Base-by-base conservation (phyloP, 2,797 vertebrate genomes). In the Schizothorax lantsangensis region DNA sequence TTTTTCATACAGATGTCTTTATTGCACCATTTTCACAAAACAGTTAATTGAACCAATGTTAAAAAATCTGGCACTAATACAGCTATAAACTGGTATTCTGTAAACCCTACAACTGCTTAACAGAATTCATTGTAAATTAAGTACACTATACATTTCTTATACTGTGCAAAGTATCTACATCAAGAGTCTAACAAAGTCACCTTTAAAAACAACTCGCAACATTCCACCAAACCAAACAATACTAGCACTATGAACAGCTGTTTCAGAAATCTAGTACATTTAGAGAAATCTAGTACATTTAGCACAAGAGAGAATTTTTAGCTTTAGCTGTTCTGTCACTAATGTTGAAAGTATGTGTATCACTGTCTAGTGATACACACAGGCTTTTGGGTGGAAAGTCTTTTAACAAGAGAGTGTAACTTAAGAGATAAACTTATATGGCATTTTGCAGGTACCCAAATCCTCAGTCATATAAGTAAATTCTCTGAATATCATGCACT, bases 261-360 rank as follows among this genome's bases (percentile, higher is more conserved):
- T 90, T 89, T 68, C 91, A 94, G 89, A 89, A 93, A 93, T 92
- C 89, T 91, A 93, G 86, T 94, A 97, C 96, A 97, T 96, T 21
- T 54, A 54, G 19, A 94, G 89, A 89, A 93, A 93, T 92, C 89
- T 91, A 93, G 86, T 94, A 97, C 96, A 97, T 96, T 21, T 54
- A 54, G 19, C 19, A 8, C 52, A 54, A 54, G 52, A 54, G 87
- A 91, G 77, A 87, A 80, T 88, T 47, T 89, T 90, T 88, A 89
- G 90, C 92, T 94, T 94, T 95, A 91, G 93, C 92, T 94, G 91
- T 92, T 84, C 72, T 91, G 88, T 88, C 91, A 88, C 91, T 90
- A 91, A 88, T 91, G 91, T 90, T 84, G 94, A 52, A 45, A 45
- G 43, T 45, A 45, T 11, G 43, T 95, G 93, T 94, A 93, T 93